phyloP scores from a whole-genome alignment of 2,113 vertebrate genomes.

The Pseudorhombus dupliciocellatus region DNA sequence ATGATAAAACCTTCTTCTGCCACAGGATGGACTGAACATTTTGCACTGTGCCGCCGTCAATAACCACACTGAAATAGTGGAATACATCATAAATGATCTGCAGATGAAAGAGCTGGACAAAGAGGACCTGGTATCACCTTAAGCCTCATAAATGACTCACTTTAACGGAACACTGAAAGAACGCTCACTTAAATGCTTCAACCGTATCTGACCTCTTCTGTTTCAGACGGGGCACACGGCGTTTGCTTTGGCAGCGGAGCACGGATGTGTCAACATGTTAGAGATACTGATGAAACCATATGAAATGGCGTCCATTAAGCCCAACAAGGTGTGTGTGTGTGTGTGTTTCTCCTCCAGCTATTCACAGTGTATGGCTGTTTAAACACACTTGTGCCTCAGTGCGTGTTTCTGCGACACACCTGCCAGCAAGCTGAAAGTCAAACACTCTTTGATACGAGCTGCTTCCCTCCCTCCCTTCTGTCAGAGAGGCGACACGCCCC shows the following conservation, averaged over 20 bases:
- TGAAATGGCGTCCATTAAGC: constrained; percentile 85
- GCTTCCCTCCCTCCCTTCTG: constrained; percentile 44
- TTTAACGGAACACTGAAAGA: background rate
- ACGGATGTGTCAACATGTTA: constrained; percentile 85
- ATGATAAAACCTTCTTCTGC: constrained; percentile 18
- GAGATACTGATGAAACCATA: constrained; percentile 80
- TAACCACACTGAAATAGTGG: constrained; percentile 84
- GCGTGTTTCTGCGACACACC: constrained; percentile 35
- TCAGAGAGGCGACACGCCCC: constrained; percentile 88
- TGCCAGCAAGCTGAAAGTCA: constrained; percentile 14
- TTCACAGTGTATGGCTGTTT: too few relatives aligned
- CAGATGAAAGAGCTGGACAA: constrained; percentile 88
- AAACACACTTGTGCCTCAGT: background rate
- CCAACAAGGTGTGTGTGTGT: constrained; percentile 84
- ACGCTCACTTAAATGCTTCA: background rate
- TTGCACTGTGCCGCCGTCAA: constrained; percentile 91
- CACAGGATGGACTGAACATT: constrained; percentile 88
- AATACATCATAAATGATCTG: constrained; percentile 89
- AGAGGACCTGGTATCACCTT: constrained; percentile 78
- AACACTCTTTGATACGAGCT: background rate
- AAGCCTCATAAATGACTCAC: background rate
- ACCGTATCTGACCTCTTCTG: background rate
- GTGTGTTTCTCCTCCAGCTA: background rate
- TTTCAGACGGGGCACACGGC: constrained; percentile 84
- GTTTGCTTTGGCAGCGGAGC: constrained; percentile 87